Evolutionary conservation across 2,888 invertebrate species (phyloP).

Genomic region (Trachelus tabidus): DNA sequence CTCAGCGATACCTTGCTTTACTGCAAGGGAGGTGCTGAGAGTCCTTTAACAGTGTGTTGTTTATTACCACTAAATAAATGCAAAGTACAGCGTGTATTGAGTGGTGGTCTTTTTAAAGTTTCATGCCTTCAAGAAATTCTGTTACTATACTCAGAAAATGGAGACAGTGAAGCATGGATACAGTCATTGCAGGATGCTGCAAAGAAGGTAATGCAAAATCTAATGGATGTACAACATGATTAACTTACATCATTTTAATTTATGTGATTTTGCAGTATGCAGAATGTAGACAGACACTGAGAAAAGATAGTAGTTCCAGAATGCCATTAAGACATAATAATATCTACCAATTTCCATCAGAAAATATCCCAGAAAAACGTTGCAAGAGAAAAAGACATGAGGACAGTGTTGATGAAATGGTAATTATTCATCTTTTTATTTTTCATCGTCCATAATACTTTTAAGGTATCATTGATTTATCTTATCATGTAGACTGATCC

Average conservation of each 20-base stretch:
- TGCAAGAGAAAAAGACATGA: slow-evolving; percentile 42
- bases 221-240: background rate
- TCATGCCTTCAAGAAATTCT: slow-evolving; percentile 71
- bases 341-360: slow-evolving; percentile 66
- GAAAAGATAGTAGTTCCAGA: slow-evolving; percentile 74
- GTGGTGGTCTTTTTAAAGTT: slow-evolving; percentile 72
- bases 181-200: slow-evolving; percentile 70
- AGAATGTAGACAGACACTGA: slow-evolving; percentile 71
- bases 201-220: slow-evolving; percentile 59
- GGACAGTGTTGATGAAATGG: slow-evolving; percentile 31
- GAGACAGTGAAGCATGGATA: slow-evolving; percentile 72
- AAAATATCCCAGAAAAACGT: slow-evolving; percentile 36
- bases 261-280: slow-evolving; percentile 59
- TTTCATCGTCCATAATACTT: background rate
- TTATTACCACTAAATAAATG: slow-evolving; percentile 79
- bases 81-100: slow-evolving; percentile 71
- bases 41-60: slow-evolving; percentile 74
- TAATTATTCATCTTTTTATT: background rate
- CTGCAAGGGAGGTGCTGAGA: slow-evolving; percentile 74
- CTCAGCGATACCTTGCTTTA: slow-evolving; percentile 81
- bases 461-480: background rate
- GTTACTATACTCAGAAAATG: slow-evolving; percentile 70
- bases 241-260: background rate
- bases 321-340: slow-evolving; percentile 72
- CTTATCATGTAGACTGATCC: slow-evolving; percentile 6